Evolutionary conservation across 2,888 invertebrate species (phyloP), one percentile per base, ranked within the genome.

Genomic region (Physocephala rufipes): DNA sequence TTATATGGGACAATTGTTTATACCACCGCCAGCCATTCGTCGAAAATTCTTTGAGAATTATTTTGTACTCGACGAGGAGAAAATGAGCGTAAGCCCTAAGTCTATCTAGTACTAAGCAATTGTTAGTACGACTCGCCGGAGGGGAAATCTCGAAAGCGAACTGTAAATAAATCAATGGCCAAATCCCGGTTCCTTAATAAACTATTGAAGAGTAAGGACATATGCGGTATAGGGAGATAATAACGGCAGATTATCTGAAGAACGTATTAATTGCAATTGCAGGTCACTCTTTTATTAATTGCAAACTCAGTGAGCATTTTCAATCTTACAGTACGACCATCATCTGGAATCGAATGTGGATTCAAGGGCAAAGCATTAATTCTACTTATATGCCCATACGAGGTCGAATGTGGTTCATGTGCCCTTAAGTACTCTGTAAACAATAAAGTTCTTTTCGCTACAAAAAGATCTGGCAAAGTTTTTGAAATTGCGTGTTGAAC

Each of bases 371-470:
- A 15, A 28, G 59, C 16, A 47, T 26, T 47, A 3, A 2, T 47
- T 63, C 12, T n/a, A 30, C 9, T 36, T 36, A 9, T 9, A 9
- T 36, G 36, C 36, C 36, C 9, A 9, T 7, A 36, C 9, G 5
- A 4, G 36, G 36, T 13, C 21, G 26, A 24, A 13, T 21, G 26
- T 24, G 55, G 55, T 67, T 53, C 63, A 21, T 69, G 66, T 71
- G 71, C 71, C 66, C 71, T 66, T 71, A 71, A 62, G 66, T 64
- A 51, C 64, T 70, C 67, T 72, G 65, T 74, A 72, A 74, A 74
- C 73, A 73, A 71, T 71, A 24, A 26, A 55, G 21, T 71, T 47
- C 19, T 64, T 71, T 68, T 67, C 36, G 45, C 19, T n/a, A 13
- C 21, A 26, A 21, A n/a, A 55, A 55, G 55, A 55, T n/a, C 55